These are phyloP conservation scores for Anhinga anhinga DNA, from an alignment of 2,113 vertebrate species.

Conservation along the genomic window DNA sequence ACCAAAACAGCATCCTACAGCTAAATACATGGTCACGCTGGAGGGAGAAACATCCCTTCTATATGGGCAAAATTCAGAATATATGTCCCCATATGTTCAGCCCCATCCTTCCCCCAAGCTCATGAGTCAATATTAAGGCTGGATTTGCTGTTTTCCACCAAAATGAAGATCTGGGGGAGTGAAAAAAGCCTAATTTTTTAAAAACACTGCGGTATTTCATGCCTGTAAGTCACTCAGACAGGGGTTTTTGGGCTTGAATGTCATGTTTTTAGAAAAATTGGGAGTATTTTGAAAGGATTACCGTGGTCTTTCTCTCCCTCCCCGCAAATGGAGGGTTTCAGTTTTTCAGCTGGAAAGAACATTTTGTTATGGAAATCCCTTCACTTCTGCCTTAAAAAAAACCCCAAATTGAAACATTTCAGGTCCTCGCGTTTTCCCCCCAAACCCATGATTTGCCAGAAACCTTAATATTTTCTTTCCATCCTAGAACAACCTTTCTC, in stretches of 20 bases:
- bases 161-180: background rate
- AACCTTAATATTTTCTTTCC: background rate
- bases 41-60: background rate
- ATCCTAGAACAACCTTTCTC: background rate
- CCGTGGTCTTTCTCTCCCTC: background rate
- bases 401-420: background rate
- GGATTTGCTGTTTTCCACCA: background rate
- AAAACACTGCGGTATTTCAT: background rate
- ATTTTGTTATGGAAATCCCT: background rate
- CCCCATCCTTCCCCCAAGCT: background rate
- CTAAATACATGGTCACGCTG: background rate
- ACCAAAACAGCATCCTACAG: background rate
- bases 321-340: background rate
- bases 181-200: background rate
- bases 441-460: background rate
- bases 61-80: background rate
- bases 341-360: background rate
- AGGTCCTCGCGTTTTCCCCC: background rate
- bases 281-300: background rate
- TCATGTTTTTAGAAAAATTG: background rate
- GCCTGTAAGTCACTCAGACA: background rate
- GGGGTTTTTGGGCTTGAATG: background rate
- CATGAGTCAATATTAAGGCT: background rate
- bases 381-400: background rate
- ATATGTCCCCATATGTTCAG: background rate